A percentile compares a stretch with the other conserved stretches of the same genome.
phyloP scores from a whole-genome alignment of 2,888 invertebrate species.

The Chromoteleia sp. region DNA sequence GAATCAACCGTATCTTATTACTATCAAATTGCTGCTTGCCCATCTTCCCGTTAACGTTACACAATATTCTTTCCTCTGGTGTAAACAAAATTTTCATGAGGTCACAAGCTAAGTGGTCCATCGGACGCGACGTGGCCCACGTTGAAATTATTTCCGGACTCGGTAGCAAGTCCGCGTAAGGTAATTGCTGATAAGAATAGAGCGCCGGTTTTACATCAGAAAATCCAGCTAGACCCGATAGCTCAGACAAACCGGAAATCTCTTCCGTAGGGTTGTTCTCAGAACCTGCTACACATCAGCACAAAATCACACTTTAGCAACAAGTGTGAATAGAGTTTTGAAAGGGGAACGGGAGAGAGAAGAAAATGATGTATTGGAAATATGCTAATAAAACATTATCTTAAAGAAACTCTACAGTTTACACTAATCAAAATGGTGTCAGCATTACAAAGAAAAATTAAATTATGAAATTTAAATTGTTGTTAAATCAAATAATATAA shows the following conservation, averaged over 20 bases:
- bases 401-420: too few relatives aligned
- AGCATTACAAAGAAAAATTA: too few relatives aligned
- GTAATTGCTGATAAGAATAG: conserved; percentile 84
- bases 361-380: too few relatives aligned
- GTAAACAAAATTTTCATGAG: conserved; percentile 85
- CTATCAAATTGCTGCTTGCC: conserved; percentile 85
- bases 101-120: conserved; percentile 85
- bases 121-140: conserved; percentile 84
- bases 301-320: too few relatives aligned
- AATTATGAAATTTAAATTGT: too few relatives aligned
- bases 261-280: conserved; percentile 81
- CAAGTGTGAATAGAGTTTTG: too few relatives aligned
- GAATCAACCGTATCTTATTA: conserved; percentile 84
- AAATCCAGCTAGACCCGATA: conserved; percentile 80
- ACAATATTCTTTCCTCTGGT: conserved; percentile 84
- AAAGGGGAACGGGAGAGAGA: too few relatives aligned
- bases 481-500: too few relatives aligned
- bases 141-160: conserved; percentile 83
- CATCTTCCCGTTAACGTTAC: conserved; percentile 85
- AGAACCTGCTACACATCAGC: conserved; percentile 78
- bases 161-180: conserved; percentile 84
- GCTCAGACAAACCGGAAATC: conserved; percentile 80
- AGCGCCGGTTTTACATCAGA: conserved; percentile 80
- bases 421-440: too few relatives aligned
- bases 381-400: too few relatives aligned